phyloP scores from a whole-genome alignment of 2,113 vertebrate species.

The Otus sunia region DNA sequence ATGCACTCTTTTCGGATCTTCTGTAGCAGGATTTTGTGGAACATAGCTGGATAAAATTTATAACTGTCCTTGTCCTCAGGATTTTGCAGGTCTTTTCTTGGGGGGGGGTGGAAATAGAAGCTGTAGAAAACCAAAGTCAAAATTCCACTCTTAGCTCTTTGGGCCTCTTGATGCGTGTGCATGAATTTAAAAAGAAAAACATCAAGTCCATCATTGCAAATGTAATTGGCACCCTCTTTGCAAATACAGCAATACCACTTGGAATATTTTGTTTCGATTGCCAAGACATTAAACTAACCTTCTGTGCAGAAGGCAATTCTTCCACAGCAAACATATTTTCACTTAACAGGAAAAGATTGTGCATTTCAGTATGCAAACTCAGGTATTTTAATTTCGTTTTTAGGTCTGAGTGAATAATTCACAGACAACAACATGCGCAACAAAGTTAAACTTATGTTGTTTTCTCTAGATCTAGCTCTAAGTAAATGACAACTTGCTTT shows the following conservation, averaged over 20 bases:
- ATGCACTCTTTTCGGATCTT: not conserved
- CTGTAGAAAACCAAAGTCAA: not conserved
- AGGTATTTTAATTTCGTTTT: not conserved
- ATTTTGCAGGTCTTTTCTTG: not conserved
- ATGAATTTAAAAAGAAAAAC: not conserved
- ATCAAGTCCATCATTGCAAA: not conserved
- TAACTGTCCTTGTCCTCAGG: not conserved
- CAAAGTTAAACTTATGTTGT: not conserved
- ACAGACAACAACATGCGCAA: not conserved
- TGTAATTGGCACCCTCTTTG: not conserved
- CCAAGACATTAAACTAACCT: constrained; percentile 23
- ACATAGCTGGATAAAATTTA: not conserved
- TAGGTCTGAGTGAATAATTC: not conserved
- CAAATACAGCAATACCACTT: not conserved
- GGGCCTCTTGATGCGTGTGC: not conserved
- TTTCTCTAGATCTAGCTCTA: not conserved
- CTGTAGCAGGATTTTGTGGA: not conserved
- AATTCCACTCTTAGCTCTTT: not conserved
- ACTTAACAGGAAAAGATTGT: not conserved
- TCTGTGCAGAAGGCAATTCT: constrained; percentile 11
- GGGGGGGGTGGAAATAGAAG: not conserved
- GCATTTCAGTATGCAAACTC: not conserved
- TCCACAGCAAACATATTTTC: not conserved
- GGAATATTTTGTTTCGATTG: not conserved
- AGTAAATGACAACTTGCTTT: not conserved